These are phyloP conservation scores for Heliconius ismenius DNA, from an alignment of 2,888 invertebrate species.

Conservation along the genomic window DNA sequence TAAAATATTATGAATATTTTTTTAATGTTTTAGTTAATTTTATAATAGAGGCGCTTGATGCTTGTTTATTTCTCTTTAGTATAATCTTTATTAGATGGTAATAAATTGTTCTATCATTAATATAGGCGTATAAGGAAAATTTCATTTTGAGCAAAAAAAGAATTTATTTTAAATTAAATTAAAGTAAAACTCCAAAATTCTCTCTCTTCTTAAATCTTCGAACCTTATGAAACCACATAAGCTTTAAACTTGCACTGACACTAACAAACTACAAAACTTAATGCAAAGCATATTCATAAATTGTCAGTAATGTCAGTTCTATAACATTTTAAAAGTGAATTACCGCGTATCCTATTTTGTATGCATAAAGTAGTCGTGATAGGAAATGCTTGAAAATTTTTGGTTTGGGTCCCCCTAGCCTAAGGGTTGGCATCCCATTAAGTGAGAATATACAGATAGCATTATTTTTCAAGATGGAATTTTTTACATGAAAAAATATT, in stretches of 20 bases:
- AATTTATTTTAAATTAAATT: too few relatives aligned
- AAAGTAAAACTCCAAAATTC: too few relatives aligned
- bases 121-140: too few relatives aligned
- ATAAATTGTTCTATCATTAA: too few relatives aligned
- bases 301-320: slow-evolving; percentile 13
- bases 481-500: not conserved
- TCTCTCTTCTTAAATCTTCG: too few relatives aligned
- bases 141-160: too few relatives aligned
- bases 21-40: not conserved
- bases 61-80: not conserved
- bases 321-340: slow-evolving; percentile 50
- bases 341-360: slow-evolving; percentile 57
- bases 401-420: slow-evolving; percentile 30
- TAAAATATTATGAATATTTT: not conserved
- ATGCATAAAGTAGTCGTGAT: slow-evolving; percentile 33
- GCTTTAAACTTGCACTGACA: not conserved
- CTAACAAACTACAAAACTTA: slow-evolving; percentile 12
- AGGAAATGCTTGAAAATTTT: slow-evolving; percentile 24
- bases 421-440: slow-evolving; percentile 19
- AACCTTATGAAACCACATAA: not conserved
- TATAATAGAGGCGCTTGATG: not conserved
- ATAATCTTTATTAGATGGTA: too few relatives aligned
- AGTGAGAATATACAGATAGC: slow-evolving; percentile 12
- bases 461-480: not conserved
- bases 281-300: slow-evolving; percentile 19